A percentile compares a stretch with the other conserved stretches of the same genome.
Evolutionary conservation across 35 echinoderm and acorn worm species (phyloP).

Genomic region (Lytechinus pictus): DNA sequence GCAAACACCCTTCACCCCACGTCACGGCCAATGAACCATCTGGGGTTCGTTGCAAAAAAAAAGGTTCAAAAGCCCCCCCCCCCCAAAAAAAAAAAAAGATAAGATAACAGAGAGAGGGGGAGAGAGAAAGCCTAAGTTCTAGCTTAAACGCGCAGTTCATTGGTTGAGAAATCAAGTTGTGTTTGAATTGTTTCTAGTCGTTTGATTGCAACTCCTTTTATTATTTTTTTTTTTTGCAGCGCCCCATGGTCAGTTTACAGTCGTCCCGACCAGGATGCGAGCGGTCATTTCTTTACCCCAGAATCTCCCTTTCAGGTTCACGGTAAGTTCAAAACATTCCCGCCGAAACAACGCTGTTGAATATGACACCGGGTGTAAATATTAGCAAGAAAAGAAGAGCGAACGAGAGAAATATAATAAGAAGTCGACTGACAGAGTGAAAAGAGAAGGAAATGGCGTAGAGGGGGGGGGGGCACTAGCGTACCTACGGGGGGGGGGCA

Average conservation of each 20-base stretch:
- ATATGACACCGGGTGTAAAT: not conserved
- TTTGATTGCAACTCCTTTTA: no score
- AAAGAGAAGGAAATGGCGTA: not conserved
- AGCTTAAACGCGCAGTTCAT: no score
- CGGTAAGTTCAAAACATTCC: not conserved
- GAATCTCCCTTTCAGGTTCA: not conserved
- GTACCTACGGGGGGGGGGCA: not conserved
- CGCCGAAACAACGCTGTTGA: not conserved
- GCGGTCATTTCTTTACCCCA: not conserved
- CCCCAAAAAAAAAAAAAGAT: no score
- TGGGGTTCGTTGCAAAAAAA: no score
- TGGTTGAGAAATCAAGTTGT: no score
- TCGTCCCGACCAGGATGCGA: not conserved
- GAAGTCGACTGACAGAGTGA: not conserved
- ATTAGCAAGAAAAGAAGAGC: not conserved
- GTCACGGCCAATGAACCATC: not conserved
- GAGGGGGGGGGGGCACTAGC: not conserved
- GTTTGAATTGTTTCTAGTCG: no score
- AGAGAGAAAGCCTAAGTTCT: no score
- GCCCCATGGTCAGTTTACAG: no score
- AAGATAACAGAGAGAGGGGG: no score
- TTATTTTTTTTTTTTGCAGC: no score
- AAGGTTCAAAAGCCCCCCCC: no score
- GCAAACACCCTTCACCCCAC: not conserved
- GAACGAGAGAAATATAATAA: not conserved